phyloP scores from a whole-genome alignment of 2,797 vertebrate genomes.

The Setipinna tenuifilis region DNA sequence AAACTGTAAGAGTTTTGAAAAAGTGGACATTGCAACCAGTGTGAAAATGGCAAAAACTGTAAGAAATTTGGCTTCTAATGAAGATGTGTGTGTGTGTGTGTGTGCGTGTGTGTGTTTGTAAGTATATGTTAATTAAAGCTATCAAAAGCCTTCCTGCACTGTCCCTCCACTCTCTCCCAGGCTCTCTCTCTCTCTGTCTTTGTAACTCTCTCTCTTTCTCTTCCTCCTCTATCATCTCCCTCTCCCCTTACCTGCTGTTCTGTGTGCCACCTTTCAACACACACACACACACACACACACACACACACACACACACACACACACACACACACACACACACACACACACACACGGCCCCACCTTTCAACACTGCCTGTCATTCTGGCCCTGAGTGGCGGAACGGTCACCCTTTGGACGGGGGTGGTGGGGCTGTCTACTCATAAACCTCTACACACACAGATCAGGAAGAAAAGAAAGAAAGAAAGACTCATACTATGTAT shows the following conservation, averaged over 20 bases:
- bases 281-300: too few species aligned
- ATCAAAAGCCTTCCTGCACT: too few species aligned
- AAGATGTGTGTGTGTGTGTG: background rate
- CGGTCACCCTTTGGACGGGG: constrained; percentile 50
- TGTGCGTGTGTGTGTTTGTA: constrained; percentile 8
- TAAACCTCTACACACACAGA: background rate
- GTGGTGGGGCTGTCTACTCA: constrained; percentile 20
- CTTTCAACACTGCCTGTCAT: constrained; percentile 46
- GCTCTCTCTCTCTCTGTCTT: background rate
- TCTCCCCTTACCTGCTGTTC: constrained; percentile 39
- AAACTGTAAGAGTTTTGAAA: too few species aligned
- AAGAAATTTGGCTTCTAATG: too few species aligned
- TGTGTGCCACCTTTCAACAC: too few species aligned
- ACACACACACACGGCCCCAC: too few species aligned
- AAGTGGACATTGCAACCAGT: too few species aligned
- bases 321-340: too few species aligned
- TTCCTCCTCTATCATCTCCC: background rate
- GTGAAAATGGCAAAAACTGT: too few species aligned
- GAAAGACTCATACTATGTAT: too few species aligned
- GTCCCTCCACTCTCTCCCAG: background rate
- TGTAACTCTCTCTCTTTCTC: background rate
- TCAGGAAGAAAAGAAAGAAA: background rate
- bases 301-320: too few species aligned
- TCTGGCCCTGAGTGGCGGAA: constrained; percentile 46
- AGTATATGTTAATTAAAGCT: background rate